Evolutionary conservation across 2,888 invertebrate species (phyloP).

Genomic region (Mactromeris polynyma): DNA sequence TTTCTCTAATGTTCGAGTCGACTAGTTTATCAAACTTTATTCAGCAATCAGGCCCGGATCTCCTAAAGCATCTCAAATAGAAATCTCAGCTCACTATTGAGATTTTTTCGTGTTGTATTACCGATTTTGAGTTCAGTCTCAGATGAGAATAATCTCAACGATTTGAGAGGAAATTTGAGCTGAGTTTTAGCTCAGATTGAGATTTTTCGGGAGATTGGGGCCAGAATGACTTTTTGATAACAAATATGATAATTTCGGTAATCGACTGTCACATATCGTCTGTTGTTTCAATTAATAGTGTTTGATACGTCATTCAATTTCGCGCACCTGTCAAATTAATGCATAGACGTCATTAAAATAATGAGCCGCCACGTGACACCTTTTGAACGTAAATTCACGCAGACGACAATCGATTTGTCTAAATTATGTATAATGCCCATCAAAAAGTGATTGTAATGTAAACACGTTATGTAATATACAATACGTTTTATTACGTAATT

Average conservation of each 20-base stretch:
- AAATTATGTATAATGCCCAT: background rate
- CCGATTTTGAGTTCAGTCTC: no score
- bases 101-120: no score
- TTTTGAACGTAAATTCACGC: background rate
- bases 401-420: background rate
- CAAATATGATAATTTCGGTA: background rate
- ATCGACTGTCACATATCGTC: background rate
- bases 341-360: background rate
- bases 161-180: no score
- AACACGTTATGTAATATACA: background rate
- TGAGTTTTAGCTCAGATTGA: no score
- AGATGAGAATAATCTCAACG: no score
- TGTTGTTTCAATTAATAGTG: background rate
- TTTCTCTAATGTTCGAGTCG: no score
- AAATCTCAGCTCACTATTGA: no score
- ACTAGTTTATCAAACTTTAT: no score
- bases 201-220: no score
- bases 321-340: background rate
- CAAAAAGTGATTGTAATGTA: background rate
- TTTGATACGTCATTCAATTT: constrained; percentile 10
- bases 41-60: no score
- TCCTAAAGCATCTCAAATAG: no score
- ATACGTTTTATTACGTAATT: background rate
- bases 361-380: background rate
- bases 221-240: background rate